Evolutionary conservation across 2,113 vertebrate genomes (phyloP).

Genomic region (Zootoca vivipara): DNA sequence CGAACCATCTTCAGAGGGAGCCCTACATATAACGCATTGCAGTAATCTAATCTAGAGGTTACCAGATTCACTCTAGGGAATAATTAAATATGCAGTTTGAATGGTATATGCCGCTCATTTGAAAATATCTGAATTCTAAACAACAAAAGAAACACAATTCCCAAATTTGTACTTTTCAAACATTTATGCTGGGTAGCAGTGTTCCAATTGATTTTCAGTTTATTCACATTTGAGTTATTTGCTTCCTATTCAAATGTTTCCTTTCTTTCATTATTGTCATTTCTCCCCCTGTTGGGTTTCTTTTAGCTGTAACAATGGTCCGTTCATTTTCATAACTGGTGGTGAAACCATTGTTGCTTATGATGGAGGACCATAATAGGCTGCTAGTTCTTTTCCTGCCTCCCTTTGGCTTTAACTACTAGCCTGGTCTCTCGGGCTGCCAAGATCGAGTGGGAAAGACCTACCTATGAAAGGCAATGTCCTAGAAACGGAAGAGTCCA

Average conservation of each 20-base stretch:
- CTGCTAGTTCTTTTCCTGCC: background rate
- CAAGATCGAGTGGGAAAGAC: background rate
- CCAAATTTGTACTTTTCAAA: background rate
- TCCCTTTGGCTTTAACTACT: background rate
- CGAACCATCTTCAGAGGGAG: too few species aligned
- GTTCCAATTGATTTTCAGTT: constrained; percentile 1
- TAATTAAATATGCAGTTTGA: background rate
- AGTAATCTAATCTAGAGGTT: too few species aligned
- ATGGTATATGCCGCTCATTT: background rate
- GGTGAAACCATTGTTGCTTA: background rate
- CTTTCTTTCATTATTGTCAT: background rate
- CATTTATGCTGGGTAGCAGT: background rate
- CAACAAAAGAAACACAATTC: background rate
- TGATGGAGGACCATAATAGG: background rate
- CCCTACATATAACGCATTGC: too few species aligned
- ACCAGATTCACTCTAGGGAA: background rate
- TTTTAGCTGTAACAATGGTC: background rate
- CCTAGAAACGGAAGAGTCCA: background rate
- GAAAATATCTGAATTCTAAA: constrained; percentile 13
- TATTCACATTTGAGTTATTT: background rate
- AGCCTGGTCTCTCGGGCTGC: background rate
- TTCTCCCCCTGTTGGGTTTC: background rate
- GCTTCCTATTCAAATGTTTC: background rate
- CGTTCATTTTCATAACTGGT: background rate
- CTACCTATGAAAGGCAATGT: background rate